Base-by-base conservation (phyloP, 2,113 vertebrate species). In the Crotalus helleri region DNA sequence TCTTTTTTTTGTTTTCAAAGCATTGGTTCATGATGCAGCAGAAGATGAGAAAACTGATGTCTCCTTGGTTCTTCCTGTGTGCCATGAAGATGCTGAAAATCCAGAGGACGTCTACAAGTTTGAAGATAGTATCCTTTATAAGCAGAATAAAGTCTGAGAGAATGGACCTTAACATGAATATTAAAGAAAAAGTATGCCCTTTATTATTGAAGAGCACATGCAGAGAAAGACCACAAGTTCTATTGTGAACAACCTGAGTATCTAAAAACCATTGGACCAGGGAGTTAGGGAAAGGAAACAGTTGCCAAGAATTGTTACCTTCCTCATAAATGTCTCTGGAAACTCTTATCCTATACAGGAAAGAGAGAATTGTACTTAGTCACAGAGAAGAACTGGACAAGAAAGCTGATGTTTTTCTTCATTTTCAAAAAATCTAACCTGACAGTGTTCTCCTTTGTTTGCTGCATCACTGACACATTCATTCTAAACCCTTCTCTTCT, bases 41-140 rank as follows among this genome's bases (percentile, higher is more conserved):
- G 98, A 98, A 55, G 96, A 95, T 29, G 97, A 98, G 0, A 53
- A 93, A 19, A 96, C 96, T 15, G 97, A 95, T 13, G 64, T 96
- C 33, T 97, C 98, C 1, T 1, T 95, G 19, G 98, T 98, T 93
- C 97, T 99, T 17, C 99, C 99, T 0, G 98, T 98, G 0, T 98
- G 98, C 96, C 94, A 98, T 1, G 90, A 96, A 74, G 97, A 98
- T 0, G 98, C 98, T 0, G 91, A 97, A 44, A 98, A 58, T 55
- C 97, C 96, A 1, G 98, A 99, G 94, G 91, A 98, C 0, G 98
- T 99, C 29, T 99, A 99, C 96, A 97, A 93, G 58, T 98, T 99
- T 94, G 98, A 98, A 49, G 97, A 98, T 57, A 91, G 99, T 99
- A 99, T 99, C 99, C 95, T 99, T 98, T 94, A 88, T 85, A 58